A percentile compares a stretch with the other conserved stretches of the same genome.
Evolutionary conservation across 2,888 invertebrate genomes (phyloP).

Genomic region (Amblyjoppa proteus): DNA sequence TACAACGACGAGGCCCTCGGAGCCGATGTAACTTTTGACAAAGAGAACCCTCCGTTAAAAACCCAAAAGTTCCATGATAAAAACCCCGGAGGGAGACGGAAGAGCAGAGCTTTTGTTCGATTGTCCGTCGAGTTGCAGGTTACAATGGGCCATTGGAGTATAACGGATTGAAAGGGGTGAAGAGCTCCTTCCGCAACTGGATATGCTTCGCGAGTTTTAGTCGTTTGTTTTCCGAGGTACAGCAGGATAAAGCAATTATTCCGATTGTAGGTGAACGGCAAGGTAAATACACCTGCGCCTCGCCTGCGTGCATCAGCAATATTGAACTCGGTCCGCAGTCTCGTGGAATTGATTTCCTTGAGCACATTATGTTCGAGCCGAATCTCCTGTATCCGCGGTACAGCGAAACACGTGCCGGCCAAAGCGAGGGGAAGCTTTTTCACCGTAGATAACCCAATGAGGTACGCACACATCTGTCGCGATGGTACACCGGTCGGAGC

Average conservation of each 20-base stretch:
- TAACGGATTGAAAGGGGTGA: conserved; percentile 44
- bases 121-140: not conserved
- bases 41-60: not conserved
- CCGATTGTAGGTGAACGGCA: not conserved
- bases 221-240: not conserved
- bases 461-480: conserved; percentile 32
- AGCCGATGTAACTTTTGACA: not conserved
- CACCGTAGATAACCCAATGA: not conserved
- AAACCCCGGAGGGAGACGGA: not conserved
- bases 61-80: not conserved
- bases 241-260: conserved; percentile 45
- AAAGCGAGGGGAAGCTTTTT: conserved; percentile 36
- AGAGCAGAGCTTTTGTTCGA: conserved; percentile 36
- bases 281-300: not conserved
- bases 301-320: no score
- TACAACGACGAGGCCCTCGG: no score
- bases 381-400: not conserved
- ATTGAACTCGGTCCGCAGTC: no score
- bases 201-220: conserved; percentile 36
- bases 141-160: conserved; percentile 32
- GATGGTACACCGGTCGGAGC: conserved; percentile 25
- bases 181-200: conserved; percentile 49
- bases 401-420: not conserved
- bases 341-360: not conserved
- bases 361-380: not conserved